Base-by-base conservation (phyloP, 2,797 vertebrate genomes). In the Microctenopoma lineatum region DNA sequence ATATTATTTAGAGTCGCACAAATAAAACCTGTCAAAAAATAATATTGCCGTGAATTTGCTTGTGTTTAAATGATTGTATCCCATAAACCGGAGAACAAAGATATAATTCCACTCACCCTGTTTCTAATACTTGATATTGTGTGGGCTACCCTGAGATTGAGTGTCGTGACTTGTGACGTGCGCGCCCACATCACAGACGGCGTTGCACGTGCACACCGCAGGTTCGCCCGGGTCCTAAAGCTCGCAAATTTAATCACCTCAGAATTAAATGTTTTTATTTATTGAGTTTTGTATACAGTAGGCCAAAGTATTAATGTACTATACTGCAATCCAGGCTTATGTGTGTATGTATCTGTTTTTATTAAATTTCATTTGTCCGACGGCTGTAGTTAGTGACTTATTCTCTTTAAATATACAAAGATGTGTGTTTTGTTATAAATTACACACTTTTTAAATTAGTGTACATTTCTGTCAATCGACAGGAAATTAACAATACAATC, bases 21-120 rank as follows among this genome's bases (percentile, higher is more conserved):
- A 34, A 8, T 8, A 34, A 25, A 62, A 55, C 1, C 51, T 16
- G 0, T 7, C 3, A 21, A 1, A 25, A 1, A 45, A 25, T 14
- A 38, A 2, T 6, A 5, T 1, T 1, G 18, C 66, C 6, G 4
- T 4, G 39, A 4, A 12, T 2, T 4, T 3, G 13, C 13, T 0
- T 6, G 2, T 26, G 1, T 38, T 2, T 7, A 7, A 3, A 7
- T 5, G 0, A 45, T 26, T 15, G 16, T 4, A 15, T 45, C 1
- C 13, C 0, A n/a, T 14, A 34, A 4, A 13, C 14, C n/a, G 0
- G 0, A 25, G 0, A 15, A 38, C 0, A 55, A 13, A 57, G 3
- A 10, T 56, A 5, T 61, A 4, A 39, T 34, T 80, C 59, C 44
- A 86, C 93, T 93, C 83, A 94, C 93, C 86, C 79, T 79, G 82